Evolutionary conservation across 2,888 invertebrate species (phyloP).

Genomic region (Blastobasis lacticolella): DNA sequence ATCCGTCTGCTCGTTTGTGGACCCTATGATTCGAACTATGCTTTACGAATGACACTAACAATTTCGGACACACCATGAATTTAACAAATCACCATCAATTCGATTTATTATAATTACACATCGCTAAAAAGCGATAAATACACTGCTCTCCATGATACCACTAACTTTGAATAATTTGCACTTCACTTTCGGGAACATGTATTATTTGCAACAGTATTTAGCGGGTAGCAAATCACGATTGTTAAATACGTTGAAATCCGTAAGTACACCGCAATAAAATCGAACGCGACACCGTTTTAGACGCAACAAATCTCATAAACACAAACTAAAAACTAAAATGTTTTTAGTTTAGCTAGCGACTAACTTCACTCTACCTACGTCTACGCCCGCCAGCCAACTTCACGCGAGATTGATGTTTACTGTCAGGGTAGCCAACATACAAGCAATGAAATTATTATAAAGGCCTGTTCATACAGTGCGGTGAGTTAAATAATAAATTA

Average conservation of each 20-base stretch:
- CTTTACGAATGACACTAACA: conserved; percentile 59
- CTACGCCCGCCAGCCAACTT: conserved; percentile 20
- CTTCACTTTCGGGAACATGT: conserved; percentile 57
- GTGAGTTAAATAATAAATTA: no score
- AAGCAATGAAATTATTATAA: not conserved
- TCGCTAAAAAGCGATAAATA: conserved; percentile 67
- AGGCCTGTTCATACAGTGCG: not conserved
- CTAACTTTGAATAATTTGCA: conserved; percentile 49
- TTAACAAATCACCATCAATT: conserved; percentile 63
- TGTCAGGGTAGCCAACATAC: conserved; percentile 18
- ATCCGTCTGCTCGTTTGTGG: conserved; percentile 72
- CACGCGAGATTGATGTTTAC: conserved; percentile 6
- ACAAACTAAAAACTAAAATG: conserved; percentile 50
- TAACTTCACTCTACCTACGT: conserved; percentile 1
- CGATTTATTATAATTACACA: conserved; percentile 61
- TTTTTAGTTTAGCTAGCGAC: conserved; percentile 21
- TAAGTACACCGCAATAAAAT: conserved; percentile 19
- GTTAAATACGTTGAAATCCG: conserved; percentile 18
- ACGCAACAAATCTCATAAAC: conserved; percentile 44
- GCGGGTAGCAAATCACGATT: conserved; percentile 20
- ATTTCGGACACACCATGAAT: conserved; percentile 69
- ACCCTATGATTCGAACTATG: conserved; percentile 72
- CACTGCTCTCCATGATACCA: conserved; percentile 60
- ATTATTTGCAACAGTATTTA: conserved; percentile 21
- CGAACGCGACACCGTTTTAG: conserved; percentile 21